Percentiles rank a stretch among this genome's conserved stretches.
phyloP scores from a whole-genome alignment of 2,888 invertebrate genomes.

The Halocaridina rubra region DNA sequence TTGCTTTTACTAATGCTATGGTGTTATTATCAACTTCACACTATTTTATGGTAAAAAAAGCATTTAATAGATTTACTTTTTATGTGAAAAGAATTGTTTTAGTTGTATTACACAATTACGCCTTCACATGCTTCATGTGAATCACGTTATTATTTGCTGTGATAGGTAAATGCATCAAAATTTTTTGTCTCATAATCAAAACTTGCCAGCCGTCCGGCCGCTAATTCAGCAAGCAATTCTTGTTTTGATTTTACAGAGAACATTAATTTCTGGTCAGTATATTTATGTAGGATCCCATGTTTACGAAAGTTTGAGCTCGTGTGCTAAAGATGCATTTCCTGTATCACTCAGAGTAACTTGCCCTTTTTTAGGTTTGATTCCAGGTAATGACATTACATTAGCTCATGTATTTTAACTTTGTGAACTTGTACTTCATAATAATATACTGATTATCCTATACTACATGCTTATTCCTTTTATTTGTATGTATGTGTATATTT shows the following conservation, averaged over 20 bases:
- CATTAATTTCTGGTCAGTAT: no score
- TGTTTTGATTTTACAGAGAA: conserved; percentile 21
- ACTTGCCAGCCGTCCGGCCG: conserved; percentile 50
- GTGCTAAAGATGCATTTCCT: not conserved
- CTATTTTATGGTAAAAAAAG: not conserved
- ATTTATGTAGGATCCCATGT: no score
- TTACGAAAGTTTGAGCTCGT: no score
- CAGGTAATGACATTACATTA: no score
- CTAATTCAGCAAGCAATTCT: conserved; percentile 11
- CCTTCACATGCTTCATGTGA: conserved; percentile 22
- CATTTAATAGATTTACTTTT: no score
- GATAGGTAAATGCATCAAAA: conserved; percentile 55
- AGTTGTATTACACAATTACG: not conserved
- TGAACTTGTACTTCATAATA: no score
- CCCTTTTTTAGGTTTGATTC: no score
- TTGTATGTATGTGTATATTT: no score
- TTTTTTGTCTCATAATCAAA: conserved; percentile 47
- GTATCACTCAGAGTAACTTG: not conserved
- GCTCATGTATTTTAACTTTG: no score
- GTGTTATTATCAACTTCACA: not conserved
- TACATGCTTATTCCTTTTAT: no score
- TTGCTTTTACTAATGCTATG: conserved; percentile 47
- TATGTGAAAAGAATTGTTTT: not conserved
- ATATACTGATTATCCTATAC: no score
- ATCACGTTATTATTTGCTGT: conserved; percentile 43